Conservation (phyloP, 2,113 vertebrate species). For the Nansenia antarctica region DNA sequence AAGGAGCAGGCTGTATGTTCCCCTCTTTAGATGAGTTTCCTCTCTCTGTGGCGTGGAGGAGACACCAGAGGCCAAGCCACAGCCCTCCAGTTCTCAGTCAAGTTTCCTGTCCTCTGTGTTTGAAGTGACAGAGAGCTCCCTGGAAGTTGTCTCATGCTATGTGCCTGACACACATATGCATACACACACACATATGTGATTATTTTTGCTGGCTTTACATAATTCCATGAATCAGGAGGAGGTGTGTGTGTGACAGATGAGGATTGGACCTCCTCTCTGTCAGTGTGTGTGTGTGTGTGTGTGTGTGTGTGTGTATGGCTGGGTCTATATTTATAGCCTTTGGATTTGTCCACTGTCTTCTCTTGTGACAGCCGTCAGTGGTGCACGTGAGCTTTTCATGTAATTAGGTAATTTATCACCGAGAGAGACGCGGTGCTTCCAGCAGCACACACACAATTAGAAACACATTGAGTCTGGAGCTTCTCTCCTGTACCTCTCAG, state of each 20-base stretch:
- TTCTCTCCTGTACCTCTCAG: conserved; percentile 32
- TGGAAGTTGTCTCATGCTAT: no score
- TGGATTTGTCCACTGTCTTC: conserved; percentile 51
- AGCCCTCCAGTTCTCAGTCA: neutral
- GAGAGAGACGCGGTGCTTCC: conserved; percentile 36
- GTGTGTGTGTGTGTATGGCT: conserved; percentile 18
- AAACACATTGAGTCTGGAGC: conserved; percentile 49
- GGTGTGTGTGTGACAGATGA: neutral
- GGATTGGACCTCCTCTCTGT: neutral
- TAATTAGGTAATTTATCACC: conserved; percentile 59
- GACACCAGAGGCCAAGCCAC: no score
- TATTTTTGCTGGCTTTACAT: no score
- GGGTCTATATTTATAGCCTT: conserved; percentile 25
- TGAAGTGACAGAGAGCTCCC: neutral
- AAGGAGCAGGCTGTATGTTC: no score
- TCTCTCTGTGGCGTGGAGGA: no score
- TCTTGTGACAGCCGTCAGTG: conserved; percentile 53
- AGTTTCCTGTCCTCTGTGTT: neutral
- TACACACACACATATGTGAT: no score
- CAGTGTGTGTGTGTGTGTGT: neutral
- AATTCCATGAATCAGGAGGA: no score
- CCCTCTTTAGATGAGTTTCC: no score
- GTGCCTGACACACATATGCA: no score
- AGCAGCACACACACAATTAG: neutral
- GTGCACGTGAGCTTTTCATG: conserved; percentile 48